Evolutionary conservation across 2,113 vertebrate species (phyloP).

Genomic region (Leptodactylus fuscus): DNA sequence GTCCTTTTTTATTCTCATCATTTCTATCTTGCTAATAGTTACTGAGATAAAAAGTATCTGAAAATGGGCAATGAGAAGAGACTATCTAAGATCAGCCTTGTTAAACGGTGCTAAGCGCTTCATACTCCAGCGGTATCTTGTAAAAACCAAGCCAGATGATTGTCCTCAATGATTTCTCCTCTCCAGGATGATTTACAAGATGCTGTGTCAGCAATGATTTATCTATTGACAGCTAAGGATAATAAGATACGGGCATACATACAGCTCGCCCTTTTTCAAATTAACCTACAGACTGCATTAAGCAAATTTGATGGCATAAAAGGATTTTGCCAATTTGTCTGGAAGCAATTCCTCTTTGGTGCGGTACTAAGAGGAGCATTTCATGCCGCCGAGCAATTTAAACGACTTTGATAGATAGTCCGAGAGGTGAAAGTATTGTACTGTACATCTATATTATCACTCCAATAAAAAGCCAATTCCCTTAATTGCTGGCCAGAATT

Average conservation of each 20-base stretch:
- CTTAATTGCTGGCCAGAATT: slow-evolving; percentile 81
- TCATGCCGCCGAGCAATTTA: slow-evolving; percentile 80
- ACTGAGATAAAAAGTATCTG: neutral
- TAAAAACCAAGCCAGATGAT: slow-evolving; percentile 65
- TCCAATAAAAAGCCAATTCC: slow-evolving; percentile 80
- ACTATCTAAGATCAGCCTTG: slow-evolving; percentile 31
- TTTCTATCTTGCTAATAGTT: slow-evolving; percentile 20
- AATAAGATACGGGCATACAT: slow-evolving; percentile 83
- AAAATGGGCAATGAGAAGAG: slow-evolving; percentile 8
- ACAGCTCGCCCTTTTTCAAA: slow-evolving; percentile 81
- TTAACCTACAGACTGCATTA: slow-evolving; percentile 87
- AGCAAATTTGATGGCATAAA: slow-evolving; percentile 87
- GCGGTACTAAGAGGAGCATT: slow-evolving; percentile 80
- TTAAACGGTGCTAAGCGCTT: slow-evolving; percentile 57
- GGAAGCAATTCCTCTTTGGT: slow-evolving; percentile 84
- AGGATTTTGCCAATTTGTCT: slow-evolving; percentile 87
- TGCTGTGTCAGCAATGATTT: slow-evolving; percentile 82
- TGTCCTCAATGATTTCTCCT: slow-evolving; percentile 69
- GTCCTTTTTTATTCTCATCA: slow-evolving; percentile 5
- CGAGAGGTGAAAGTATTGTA: slow-evolving; percentile 76
- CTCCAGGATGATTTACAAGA: slow-evolving; percentile 80
- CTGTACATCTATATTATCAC: slow-evolving; percentile 76
- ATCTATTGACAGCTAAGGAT: slow-evolving; percentile 83
- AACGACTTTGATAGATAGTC: slow-evolving; percentile 82
- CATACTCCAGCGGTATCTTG: slow-evolving; percentile 54